phyloP scores from a whole-genome alignment of 2,113 vertebrate species.

The Siniperca chuatsi region DNA sequence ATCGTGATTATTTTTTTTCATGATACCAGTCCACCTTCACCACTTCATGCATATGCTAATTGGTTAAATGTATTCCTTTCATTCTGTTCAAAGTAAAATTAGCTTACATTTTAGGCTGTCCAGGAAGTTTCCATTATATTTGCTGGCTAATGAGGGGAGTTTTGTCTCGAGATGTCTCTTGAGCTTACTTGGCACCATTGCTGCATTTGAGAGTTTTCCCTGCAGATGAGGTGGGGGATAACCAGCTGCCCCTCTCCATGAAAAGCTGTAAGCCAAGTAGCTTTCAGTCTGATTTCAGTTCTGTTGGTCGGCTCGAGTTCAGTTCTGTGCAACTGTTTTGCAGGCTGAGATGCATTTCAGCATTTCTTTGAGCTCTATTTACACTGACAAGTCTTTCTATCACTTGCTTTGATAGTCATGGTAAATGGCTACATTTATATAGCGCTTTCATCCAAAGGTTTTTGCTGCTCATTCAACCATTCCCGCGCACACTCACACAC shows the following conservation, averaged over 20 bases:
- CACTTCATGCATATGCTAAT: not conserved
- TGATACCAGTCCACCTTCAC: not conserved
- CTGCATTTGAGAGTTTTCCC: not conserved
- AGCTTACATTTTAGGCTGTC: not conserved
- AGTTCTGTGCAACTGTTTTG: not conserved
- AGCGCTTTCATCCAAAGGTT: no score
- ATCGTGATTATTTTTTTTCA: not conserved
- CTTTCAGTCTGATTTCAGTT: not conserved
- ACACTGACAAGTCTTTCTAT: not conserved
- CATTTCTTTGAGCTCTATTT: not conserved
- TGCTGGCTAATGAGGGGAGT: no score
- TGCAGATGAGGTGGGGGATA: not conserved
- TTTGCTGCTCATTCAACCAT: no score
- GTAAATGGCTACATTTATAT: no score
- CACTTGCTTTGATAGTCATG: no score
- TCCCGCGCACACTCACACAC: no score
- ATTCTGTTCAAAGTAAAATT: not conserved
- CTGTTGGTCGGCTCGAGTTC: not conserved
- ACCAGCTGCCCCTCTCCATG: not conserved
- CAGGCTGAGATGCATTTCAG: not conserved
- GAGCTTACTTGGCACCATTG: not conserved
- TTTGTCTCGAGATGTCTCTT: not conserved
- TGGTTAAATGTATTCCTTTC: not conserved
- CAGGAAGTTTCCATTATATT: not conserved
- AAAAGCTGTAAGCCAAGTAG: not conserved